phyloP scores from a whole-genome alignment of 2,113 vertebrate genomes.

The Lucifuga dentata region DNA sequence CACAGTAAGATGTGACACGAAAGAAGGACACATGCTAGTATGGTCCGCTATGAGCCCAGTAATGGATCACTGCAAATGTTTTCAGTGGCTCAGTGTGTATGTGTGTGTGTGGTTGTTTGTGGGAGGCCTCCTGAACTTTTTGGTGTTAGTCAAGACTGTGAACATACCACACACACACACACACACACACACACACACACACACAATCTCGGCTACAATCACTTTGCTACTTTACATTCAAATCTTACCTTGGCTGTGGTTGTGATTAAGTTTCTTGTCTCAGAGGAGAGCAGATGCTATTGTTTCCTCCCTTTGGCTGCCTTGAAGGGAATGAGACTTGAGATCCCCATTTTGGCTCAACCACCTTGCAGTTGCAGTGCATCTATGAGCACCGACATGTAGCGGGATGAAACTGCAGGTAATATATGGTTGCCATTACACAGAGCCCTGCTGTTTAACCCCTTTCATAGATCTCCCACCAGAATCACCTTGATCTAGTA shows the following conservation, averaged over 20 bases:
- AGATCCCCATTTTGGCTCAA: slow-evolving; percentile 67
- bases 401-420: slow-evolving; percentile 60
- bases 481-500: slow-evolving; percentile 30
- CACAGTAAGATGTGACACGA: slow-evolving; percentile 55
- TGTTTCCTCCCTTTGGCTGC: slow-evolving; percentile 74
- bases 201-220: slow-evolving; percentile 35
- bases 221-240: slow-evolving; percentile 73
- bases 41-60: slow-evolving; percentile 55
- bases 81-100: slow-evolving; percentile 51
- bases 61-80: slow-evolving; percentile 61
- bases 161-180: slow-evolving; percentile 13
- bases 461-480: slow-evolving; percentile 63
- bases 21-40: slow-evolving; percentile 46
- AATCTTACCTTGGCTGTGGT: slow-evolving; percentile 70
- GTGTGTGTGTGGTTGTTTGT: slow-evolving; percentile 23
- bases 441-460: slow-evolving; percentile 66
- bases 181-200: slow-evolving; percentile 2
- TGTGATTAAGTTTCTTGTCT: slow-evolving; percentile 76
- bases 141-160: slow-evolving; percentile 20
- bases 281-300: slow-evolving; percentile 73
- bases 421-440: slow-evolving; percentile 72
- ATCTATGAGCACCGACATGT: slow-evolving; percentile 63
- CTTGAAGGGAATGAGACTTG: slow-evolving; percentile 73
- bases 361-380: slow-evolving; percentile 53
- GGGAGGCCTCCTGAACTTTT: slow-evolving; percentile 34